Conservation (phyloP, 53 echinoderm and acorn worm genomes). For the Apostichopus leukothele region DNA sequence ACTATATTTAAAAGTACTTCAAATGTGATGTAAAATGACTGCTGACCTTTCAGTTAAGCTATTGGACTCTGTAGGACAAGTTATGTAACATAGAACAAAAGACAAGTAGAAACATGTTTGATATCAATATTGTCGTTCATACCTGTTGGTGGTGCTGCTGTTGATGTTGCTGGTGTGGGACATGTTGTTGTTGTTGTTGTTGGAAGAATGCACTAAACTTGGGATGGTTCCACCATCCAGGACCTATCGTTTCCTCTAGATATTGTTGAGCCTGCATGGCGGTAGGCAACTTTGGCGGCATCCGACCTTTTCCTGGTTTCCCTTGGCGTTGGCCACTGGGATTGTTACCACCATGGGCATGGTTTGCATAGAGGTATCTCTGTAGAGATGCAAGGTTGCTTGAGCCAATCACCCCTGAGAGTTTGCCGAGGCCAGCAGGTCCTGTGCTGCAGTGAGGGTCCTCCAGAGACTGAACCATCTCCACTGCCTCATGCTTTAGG, state of each 20-base stretch:
- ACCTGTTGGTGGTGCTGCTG: neutral
- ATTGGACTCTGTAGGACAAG: no score
- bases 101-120: neutral
- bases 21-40: no score
- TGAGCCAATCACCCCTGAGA: slow-evolving; percentile 77
- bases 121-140: neutral
- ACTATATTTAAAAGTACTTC: no score
- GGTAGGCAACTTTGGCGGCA: slow-evolving; percentile 49
- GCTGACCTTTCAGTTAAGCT: no score
- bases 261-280: slow-evolving; percentile 90
- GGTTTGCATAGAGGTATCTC: slow-evolving; percentile 86
- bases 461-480: slow-evolving; percentile 95
- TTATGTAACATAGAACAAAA: neutral
- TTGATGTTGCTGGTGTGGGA: neutral
- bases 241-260: slow-evolving; percentile 78
- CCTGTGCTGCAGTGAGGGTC: slow-evolving; percentile 70
- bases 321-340: slow-evolving; percentile 59
- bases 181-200: slow-evolving; percentile 26
- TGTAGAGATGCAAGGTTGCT: slow-evolving; percentile 85
- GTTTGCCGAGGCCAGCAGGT: slow-evolving; percentile 69
- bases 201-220: slow-evolving; percentile 61
- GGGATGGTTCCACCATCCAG: slow-evolving; percentile 73
- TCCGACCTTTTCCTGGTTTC: slow-evolving; percentile 56
- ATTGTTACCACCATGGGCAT: slow-evolving; percentile 55
- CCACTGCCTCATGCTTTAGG: slow-evolving; percentile 90